Percentiles rank a stretch among this genome's conserved stretches.
These are phyloP conservation scores for Alethe diademata DNA, from an alignment of 2,113 vertebrate genomes.

Conservation along the genomic window DNA sequence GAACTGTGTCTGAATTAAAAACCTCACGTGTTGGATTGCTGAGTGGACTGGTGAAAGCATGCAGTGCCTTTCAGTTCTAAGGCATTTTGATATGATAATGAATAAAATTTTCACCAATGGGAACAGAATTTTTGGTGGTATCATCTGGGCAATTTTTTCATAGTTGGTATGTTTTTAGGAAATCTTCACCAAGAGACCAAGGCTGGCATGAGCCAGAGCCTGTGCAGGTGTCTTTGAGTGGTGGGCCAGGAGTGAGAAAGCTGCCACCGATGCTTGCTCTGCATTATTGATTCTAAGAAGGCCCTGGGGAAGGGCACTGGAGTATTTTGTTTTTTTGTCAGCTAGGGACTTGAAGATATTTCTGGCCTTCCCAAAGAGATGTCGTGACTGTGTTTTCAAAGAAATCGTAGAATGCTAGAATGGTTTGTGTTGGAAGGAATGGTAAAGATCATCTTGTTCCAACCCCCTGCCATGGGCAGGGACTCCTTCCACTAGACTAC, in stretches of 20 bases:
- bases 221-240: background rate
- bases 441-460: background rate
- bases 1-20: background rate
- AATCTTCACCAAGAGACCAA: background rate
- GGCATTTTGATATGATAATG: background rate
- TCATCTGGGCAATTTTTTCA: background rate
- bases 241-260: background rate
- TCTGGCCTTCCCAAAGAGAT: background rate
- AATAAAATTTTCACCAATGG: background rate
- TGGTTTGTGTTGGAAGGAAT: background rate
- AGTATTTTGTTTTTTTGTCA: background rate
- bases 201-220: background rate
- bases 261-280: background rate
- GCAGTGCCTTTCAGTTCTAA: background rate
- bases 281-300: background rate
- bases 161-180: background rate
- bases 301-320: background rate
- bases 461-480: no score
- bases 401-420: rapidly evolving
- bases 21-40: background rate
- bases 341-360: background rate
- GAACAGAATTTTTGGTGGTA: background rate
- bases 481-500: background rate
- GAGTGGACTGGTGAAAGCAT: background rate
- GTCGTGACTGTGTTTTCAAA: background rate